These are phyloP conservation scores for Tromatobia lineatoria DNA, from an alignment of 2,888 invertebrate genomes.

Conservation along the genomic window DNA sequence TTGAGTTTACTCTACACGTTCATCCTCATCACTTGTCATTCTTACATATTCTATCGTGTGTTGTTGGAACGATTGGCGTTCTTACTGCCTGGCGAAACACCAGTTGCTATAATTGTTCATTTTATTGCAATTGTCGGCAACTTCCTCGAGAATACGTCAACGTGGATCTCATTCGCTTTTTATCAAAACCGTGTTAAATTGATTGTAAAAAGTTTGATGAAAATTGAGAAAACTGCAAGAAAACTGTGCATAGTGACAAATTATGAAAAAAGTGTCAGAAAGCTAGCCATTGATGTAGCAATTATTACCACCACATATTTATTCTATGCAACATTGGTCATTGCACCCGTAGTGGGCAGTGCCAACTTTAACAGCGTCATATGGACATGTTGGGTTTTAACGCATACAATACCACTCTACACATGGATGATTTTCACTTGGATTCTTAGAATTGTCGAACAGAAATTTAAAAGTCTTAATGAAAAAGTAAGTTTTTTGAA, in stretches of 20 bases:
- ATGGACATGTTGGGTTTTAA: not conserved
- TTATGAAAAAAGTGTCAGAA: not conserved
- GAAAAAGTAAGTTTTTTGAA: not conserved
- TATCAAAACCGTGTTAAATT: slow-evolving; percentile 16
- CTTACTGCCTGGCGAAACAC: slow-evolving; percentile 25
- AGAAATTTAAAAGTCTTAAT: not conserved
- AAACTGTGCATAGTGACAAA: slow-evolving; percentile 1
- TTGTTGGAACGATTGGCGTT: slow-evolving; percentile 7
- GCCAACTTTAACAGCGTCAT: not conserved
- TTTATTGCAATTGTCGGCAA: not conserved
- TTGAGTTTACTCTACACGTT: slow-evolving; percentile 38
- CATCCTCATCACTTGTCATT: not conserved
- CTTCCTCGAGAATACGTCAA: not conserved
- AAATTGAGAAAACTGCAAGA: not conserved
- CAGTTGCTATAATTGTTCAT: slow-evolving; percentile 22
- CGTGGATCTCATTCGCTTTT: slow-evolving; percentile 17
- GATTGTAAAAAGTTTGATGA: slow-evolving; percentile 10
- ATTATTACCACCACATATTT: not conserved
- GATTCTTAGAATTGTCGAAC: not conserved
- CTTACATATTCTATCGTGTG: slow-evolving; percentile 10
- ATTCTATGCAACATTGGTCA: not conserved
- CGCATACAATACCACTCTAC: not conserved
- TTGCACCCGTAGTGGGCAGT: not conserved
- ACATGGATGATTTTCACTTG: not conserved
- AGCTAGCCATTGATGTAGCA: not conserved